Evolutionary conservation across 2,888 invertebrate species (phyloP).

Genomic region (Amphipoea oculea): DNA sequence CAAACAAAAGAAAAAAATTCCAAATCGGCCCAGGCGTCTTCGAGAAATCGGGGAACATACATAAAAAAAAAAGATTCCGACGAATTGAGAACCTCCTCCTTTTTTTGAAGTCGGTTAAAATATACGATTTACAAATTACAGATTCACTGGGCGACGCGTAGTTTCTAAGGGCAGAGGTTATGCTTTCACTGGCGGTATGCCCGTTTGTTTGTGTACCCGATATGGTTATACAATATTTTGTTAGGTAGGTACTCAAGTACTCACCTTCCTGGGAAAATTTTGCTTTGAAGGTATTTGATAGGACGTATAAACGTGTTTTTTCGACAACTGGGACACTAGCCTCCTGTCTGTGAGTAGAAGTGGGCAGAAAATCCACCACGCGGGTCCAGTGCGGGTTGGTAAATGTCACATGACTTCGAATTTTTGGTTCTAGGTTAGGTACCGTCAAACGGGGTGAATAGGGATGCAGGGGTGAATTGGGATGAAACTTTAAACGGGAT

Average conservation of each 20-base stretch:
- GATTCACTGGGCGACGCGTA: conserved; percentile 53
- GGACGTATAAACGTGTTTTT: background rate
- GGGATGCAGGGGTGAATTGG: too few relatives aligned
- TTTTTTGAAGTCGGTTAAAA: too few relatives aligned
- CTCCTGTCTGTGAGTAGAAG: background rate
- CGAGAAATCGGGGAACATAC: too few relatives aligned
- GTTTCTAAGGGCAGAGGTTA: conserved; percentile 69
- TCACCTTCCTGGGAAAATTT: conserved; percentile 41
- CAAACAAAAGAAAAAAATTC: too few relatives aligned
- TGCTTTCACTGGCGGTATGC: conserved; percentile 64
- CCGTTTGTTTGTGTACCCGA: conserved; percentile 53
- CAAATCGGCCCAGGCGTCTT: too few relatives aligned
- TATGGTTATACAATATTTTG: conserved; percentile 62
- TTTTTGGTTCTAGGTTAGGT: background rate
- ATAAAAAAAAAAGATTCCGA: too few relatives aligned
- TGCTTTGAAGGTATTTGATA: conserved; percentile 1
- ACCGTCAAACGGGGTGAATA: too few relatives aligned
- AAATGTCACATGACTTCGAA: background rate
- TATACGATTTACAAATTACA: conserved; percentile 48
- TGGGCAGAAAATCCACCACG: too few relatives aligned
- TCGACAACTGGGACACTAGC: background rate
- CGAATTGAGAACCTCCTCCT: too few relatives aligned
- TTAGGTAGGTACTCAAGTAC: conserved; percentile 11
- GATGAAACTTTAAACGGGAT: too few relatives aligned
- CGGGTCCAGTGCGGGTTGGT: background rate